Evolutionary conservation across 1,140 invertebrate species (phyloP).

Genomic region (Eriocheir sinensis): DNA sequence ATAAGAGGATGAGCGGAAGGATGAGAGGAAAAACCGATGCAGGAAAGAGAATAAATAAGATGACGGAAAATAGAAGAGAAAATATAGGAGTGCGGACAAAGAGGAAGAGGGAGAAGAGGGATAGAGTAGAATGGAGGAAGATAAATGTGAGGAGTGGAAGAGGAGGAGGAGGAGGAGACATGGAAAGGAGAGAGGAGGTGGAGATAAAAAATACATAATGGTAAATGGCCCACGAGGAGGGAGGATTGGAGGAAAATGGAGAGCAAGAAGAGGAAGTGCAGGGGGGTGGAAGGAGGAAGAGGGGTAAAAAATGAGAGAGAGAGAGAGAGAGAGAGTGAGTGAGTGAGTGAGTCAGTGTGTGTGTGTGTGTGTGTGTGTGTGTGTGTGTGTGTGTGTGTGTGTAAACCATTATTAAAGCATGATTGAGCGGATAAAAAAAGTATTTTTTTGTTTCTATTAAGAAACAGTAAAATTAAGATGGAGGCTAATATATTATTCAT

Average conservation of each 20-base stretch:
- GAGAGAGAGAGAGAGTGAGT: too few relatives aligned
- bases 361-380: constrained; percentile 14
- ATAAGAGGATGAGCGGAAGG: not conserved
- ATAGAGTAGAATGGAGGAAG: too few relatives aligned
- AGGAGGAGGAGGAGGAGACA: too few relatives aligned
- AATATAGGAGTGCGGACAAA: not conserved
- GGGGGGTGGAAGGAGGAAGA: not conserved
- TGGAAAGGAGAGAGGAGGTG: too few relatives aligned
- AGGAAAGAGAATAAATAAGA: not conserved
- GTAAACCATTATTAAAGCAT: not conserved
- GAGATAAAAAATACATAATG: too few relatives aligned
- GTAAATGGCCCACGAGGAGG: too few relatives aligned
- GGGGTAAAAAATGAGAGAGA: not conserved
- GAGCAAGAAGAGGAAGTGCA: not conserved
- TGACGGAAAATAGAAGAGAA: not conserved
- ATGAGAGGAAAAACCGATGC: not conserved
- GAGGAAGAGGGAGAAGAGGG: too few relatives aligned
- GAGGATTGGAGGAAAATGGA: not conserved
- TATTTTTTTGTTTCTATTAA: too few relatives aligned
- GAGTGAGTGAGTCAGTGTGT: not conserved
- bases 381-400: not conserved
- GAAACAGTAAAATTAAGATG: too few relatives aligned
- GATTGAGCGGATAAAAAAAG: too few relatives aligned
- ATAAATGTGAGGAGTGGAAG: too few relatives aligned
- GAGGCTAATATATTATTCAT: too few relatives aligned